Percentiles rank a stretch among this genome's conserved stretches.
phyloP scores from a whole-genome alignment of 2,888 invertebrate species.

The Eupelmus urozonus region DNA sequence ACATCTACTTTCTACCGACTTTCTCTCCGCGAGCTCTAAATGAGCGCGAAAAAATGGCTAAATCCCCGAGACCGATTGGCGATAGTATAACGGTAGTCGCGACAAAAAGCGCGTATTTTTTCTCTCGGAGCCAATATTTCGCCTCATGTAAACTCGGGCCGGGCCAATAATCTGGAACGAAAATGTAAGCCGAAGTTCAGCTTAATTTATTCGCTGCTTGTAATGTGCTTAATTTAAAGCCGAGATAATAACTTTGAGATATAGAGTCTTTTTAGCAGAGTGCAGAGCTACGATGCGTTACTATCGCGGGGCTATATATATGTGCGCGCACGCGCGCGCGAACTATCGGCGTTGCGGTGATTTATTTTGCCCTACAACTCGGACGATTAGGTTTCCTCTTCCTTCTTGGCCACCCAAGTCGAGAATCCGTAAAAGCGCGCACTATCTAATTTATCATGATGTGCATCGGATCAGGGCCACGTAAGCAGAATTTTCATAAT shows the following conservation, averaged over 20 bases:
- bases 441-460: constrained; percentile 31
- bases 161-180: no score
- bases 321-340: no score
- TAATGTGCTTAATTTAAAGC: no score
- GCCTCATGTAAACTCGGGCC: no score
- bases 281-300: not conserved
- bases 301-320: no score
- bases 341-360: constrained; percentile 4
- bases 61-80: not conserved
- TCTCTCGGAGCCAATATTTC: not conserved
- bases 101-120: not conserved
- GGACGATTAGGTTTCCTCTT: constrained; percentile 14
- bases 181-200: no score
- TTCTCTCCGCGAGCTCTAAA: constrained; percentile 4
- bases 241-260: no score
- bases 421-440: constrained; percentile 28
- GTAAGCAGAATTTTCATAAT: constrained; percentile 17
- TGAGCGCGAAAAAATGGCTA: not conserved
- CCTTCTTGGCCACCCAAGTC: constrained; percentile 7
- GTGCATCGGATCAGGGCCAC: constrained; percentile 14
- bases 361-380: constrained; percentile 19
- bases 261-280: not conserved
- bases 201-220: no score
- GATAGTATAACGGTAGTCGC: not conserved
- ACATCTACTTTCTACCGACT: constrained; percentile 15